These are phyloP conservation scores for Pithys albifrons DNA, from an alignment of 2,113 vertebrate species.

Conservation along the genomic window DNA sequence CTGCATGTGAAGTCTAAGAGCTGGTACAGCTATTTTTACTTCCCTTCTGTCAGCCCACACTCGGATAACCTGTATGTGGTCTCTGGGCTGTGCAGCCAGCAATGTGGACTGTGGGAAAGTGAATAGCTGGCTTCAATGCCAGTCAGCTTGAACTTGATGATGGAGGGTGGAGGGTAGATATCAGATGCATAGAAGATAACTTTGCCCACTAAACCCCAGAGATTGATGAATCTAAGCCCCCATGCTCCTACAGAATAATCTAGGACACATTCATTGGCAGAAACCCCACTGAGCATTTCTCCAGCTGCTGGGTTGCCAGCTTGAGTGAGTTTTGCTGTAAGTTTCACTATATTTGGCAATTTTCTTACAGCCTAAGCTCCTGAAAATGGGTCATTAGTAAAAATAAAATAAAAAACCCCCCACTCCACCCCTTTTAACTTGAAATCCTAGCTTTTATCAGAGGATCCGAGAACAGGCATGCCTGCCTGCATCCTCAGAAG, in stretches of 20 bases:
- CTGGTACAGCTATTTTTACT: not conserved
- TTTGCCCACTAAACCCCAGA: slow-evolving; percentile 1
- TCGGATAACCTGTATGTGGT: not conserved
- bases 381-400: slow-evolving; percentile 52
- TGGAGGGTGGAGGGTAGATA: not conserved
- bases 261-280: slow-evolving; percentile 24
- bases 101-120: not conserved
- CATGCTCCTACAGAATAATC: not conserved
- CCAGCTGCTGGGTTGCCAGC: slow-evolving; percentile 5
- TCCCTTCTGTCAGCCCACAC: not conserved
- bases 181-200: not conserved
- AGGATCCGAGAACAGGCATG: not conserved
- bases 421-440: not conserved
- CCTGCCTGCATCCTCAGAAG: not conserved
- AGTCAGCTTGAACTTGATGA: not conserved
- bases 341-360: slow-evolving; percentile 48
- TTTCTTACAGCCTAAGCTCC: slow-evolving; percentile 43
- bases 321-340: slow-evolving; percentile 31
- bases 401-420: not conserved
- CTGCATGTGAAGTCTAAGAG: not conserved
- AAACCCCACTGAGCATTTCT: slow-evolving; percentile 42
- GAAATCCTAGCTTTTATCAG: not conserved
- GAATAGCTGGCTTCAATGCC: not conserved
- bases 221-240: not conserved
- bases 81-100: not conserved